Base-by-base conservation (phyloP, 2,888 invertebrate species). In the Diplolepis rosae region DNA sequence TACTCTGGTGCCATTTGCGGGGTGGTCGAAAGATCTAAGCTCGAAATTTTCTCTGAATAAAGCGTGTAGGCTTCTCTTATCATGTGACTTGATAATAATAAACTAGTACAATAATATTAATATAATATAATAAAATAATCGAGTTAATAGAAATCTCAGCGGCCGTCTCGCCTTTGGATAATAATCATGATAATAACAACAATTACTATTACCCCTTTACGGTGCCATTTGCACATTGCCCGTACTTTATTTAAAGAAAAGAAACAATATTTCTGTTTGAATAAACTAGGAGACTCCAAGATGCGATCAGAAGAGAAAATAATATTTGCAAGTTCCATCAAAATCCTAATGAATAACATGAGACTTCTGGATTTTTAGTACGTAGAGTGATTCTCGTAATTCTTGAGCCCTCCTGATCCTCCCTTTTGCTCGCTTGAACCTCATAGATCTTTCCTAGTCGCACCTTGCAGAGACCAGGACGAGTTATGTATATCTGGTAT, bases 201-300 rank as follows among this genome's bases (percentile, higher is more conserved):
- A 56, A 61, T 68, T 35, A 52, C 52, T 61, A 35, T 69, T 27
- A 69, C 65, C 51, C 65, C 68, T 66, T 18, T 70, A 76, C 76
- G 74, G 77, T 80, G 83, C 78, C 70, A 75, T 76, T 85, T 85
- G 85, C 85, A 85, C 85, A 76, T 85, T 85, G 85, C 85, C 85
- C 85, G 75, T 81, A 69, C 22, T 61, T 61, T 22, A 61, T 39
- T 24, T 24, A 39, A 56, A 39, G 9, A 61, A 39, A 61, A 15
- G 32, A 13, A 35, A n/a, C 30, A 56, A 32, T 56, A 30, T 30
- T 54, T 4, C 18, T 9, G 9, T 4, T 32, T 22, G 24, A 50
- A 50, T 1, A 50, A 50, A 52, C 51, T 52, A n/a, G 51, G 28
- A 28, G 2, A 52, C n/a, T 52, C 28, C 7, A 52, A 27, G n/a